phyloP scores from a whole-genome alignment of 1,140 invertebrate species.

The Drosophila cardini region DNA sequence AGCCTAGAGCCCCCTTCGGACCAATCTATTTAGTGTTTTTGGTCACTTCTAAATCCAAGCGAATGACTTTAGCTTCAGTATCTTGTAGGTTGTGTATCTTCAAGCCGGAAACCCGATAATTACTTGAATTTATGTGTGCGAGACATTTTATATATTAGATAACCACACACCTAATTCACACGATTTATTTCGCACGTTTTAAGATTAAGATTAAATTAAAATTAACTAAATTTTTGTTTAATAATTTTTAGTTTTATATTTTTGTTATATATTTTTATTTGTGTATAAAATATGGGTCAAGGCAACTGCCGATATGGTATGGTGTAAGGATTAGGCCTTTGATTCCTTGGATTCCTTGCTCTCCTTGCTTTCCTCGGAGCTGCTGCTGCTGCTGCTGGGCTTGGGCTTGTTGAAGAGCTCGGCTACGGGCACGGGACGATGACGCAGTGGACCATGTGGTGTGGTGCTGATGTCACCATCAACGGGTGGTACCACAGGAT shows the following conservation, averaged over 20 bases:
- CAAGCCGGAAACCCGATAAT: too few species aligned
- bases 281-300: conserved; percentile 30
- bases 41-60: too few species aligned
- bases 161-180: too few species aligned
- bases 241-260: background rate
- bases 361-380: conserved; percentile 51
- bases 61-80: too few species aligned
- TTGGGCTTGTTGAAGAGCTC: conserved; percentile 59
- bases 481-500: background rate
- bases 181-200: background rate
- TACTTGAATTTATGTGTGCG: too few species aligned
- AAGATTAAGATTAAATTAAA: too few species aligned
- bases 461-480: conserved; percentile 6
- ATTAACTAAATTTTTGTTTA: too few species aligned
- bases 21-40: too few species aligned
- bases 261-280: conserved; percentile 40
- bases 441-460: conserved; percentile 35
- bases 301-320: conserved; percentile 1
- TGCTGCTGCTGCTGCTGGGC: conserved; percentile 24
- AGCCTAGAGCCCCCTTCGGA: too few species aligned
- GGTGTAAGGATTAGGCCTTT: conserved; percentile 12
- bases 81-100: too few species aligned
- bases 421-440: conserved; percentile 61
- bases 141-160: too few species aligned
- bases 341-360: conserved; percentile 38